Conservation (phyloP, 2,113 vertebrate species). For the Eulacestoma nigropectus region DNA sequence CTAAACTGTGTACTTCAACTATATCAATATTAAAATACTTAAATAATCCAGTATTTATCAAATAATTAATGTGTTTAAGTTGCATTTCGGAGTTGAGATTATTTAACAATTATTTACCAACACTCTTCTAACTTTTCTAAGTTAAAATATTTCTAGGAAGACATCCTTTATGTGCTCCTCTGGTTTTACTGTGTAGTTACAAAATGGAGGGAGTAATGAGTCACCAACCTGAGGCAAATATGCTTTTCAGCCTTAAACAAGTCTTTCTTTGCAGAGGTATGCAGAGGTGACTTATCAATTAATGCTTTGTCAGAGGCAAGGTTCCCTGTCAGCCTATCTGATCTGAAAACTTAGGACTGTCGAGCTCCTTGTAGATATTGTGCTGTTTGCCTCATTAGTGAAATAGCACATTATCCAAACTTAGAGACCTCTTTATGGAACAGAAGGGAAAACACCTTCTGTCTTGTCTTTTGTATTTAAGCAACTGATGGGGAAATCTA, state of each 20-base stretch:
- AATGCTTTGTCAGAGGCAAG: not conserved
- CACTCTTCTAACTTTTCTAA: not conserved
- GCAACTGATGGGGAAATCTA: not conserved
- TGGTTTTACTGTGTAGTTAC: not conserved
- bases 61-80: not conserved
- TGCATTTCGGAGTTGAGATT: not conserved
- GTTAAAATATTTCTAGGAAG: not conserved
- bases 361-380: not conserved
- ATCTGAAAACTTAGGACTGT: not conserved
- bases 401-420: not conserved
- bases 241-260: not conserved
- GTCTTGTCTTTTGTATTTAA: not conserved
- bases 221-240: not conserved
- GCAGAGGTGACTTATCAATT: not conserved
- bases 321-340: not conserved
- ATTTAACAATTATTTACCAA: not conserved
- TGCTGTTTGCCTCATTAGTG: not conserved
- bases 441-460: not conserved
- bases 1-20: not conserved
- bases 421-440: not conserved
- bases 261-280: not conserved
- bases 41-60: not conserved
- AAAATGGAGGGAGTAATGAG: not conserved
- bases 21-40: not conserved
- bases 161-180: not conserved